phyloP scores from a whole-genome alignment of 2,888 invertebrate species.

The Ceriagrion tenellum region DNA sequence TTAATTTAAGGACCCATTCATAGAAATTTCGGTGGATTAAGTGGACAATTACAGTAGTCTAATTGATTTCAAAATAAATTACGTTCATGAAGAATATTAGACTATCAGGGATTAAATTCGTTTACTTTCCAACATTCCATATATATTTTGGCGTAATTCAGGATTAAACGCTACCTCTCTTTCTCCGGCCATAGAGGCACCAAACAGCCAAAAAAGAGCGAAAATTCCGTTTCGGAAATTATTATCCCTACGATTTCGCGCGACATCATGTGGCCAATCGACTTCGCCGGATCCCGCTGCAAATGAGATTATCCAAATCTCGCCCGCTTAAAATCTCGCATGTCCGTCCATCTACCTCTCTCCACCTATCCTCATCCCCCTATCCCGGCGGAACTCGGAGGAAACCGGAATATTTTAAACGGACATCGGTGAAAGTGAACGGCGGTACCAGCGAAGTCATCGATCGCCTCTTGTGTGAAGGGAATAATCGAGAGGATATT shows the following conservation, averaged over 20 bases:
- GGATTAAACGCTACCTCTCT: too few relatives aligned
- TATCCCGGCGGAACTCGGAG: too few relatives aligned
- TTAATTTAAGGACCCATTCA: too few relatives aligned
- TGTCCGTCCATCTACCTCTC: background rate
- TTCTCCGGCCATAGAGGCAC: too few relatives aligned
- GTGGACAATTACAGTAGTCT: too few relatives aligned
- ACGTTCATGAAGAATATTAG: too few relatives aligned
- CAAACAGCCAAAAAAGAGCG: background rate
- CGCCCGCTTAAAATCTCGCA: background rate
- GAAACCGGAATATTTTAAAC: background rate
- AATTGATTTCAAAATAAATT: too few relatives aligned
- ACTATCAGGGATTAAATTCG: too few relatives aligned
- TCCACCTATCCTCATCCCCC: too few relatives aligned
- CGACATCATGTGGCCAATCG: background rate
- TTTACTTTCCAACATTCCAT: too few relatives aligned
- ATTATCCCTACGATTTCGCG: background rate
- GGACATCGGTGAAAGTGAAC: background rate
- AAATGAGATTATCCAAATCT: background rate
- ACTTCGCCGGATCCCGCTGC: background rate
- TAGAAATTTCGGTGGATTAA: too few relatives aligned
- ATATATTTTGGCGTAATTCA: too few relatives aligned
- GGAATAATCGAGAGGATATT: background rate
- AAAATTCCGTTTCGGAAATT: background rate
- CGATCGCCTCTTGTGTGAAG: background rate
- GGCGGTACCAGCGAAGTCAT: background rate